Evolutionary conservation across 2,797 vertebrate species (phyloP).

Genomic region (Notoglanidium macrostoma): DNA sequence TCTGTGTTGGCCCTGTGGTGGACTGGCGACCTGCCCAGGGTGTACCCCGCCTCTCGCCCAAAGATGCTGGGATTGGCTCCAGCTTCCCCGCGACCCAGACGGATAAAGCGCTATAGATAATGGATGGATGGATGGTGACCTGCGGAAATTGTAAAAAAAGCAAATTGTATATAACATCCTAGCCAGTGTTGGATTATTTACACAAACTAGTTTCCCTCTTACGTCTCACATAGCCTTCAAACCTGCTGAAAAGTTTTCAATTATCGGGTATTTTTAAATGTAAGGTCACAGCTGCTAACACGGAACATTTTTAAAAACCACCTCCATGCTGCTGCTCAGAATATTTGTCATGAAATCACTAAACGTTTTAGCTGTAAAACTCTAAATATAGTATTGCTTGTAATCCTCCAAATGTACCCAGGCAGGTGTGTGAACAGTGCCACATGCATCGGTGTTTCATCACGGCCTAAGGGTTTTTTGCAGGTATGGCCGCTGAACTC

Average conservation of each 20-base stretch:
- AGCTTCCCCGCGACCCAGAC: too few relatives aligned
- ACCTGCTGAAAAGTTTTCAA: neutral
- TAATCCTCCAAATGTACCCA: neutral
- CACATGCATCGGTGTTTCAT: neutral
- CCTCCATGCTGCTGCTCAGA: neutral
- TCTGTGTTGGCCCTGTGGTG: too few relatives aligned
- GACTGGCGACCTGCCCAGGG: too few relatives aligned
- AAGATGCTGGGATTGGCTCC: too few relatives aligned
- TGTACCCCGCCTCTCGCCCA: too few relatives aligned
- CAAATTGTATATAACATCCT: neutral
- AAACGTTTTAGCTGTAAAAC: neutral
- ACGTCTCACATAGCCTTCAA: neutral
- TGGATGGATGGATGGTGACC: too few relatives aligned
- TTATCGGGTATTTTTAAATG: neutral
- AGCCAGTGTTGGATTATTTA: neutral
- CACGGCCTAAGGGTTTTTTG: neutral
- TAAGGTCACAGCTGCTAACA: neutral
- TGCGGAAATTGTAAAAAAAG: neutral
- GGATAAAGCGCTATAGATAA: too few relatives aligned
- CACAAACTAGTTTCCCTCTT: neutral
- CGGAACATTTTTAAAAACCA: neutral
- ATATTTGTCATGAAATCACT: neutral
- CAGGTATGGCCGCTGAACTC: neutral
- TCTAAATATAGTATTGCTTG: neutral
- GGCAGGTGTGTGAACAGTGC: neutral